phyloP scores from a whole-genome alignment of 2,888 invertebrate species.

The Pterostichus niger region DNA sequence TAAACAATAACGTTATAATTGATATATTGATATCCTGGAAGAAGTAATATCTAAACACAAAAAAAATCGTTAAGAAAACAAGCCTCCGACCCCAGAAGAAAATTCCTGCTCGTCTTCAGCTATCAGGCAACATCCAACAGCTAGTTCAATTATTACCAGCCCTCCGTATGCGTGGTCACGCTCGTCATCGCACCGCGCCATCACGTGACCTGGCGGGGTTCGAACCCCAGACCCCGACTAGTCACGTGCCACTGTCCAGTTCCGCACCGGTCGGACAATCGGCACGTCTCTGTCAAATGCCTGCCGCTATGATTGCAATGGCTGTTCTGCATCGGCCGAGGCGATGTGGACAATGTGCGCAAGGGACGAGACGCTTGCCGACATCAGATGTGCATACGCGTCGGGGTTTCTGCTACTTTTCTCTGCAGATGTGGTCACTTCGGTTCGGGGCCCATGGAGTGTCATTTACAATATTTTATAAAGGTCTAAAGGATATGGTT shows the following conservation, averaged over 20 bases:
- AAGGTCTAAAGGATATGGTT: not conserved
- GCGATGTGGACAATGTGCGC: no score
- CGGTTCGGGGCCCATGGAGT: not conserved
- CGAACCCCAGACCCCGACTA: not conserved
- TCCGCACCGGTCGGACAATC: constrained; percentile 23
- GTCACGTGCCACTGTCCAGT: constrained; percentile 32
- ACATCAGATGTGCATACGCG: no score
- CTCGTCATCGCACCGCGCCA: not conserved
- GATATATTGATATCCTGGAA: not conserved
- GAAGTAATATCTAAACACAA: not conserved
- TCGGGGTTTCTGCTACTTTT: no score
- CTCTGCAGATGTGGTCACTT: not conserved
- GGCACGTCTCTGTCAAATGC: constrained; percentile 56
- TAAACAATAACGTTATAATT: no score
- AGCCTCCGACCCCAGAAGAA: not conserved
- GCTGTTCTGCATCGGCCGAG: constrained; percentile 14
- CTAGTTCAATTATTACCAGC: constrained; percentile 3
- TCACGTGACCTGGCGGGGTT: not conserved
- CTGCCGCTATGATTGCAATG: constrained; percentile 42
- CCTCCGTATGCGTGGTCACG: constrained; percentile 25
- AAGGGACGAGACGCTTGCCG: no score
- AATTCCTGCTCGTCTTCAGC: not conserved
- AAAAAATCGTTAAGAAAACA: not conserved
- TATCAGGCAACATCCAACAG: not conserved
- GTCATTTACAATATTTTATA: constrained; percentile 7